Evolutionary conservation across 1,140 invertebrate genomes (phyloP).

Genomic region (Drosophila chauvacae): DNA sequence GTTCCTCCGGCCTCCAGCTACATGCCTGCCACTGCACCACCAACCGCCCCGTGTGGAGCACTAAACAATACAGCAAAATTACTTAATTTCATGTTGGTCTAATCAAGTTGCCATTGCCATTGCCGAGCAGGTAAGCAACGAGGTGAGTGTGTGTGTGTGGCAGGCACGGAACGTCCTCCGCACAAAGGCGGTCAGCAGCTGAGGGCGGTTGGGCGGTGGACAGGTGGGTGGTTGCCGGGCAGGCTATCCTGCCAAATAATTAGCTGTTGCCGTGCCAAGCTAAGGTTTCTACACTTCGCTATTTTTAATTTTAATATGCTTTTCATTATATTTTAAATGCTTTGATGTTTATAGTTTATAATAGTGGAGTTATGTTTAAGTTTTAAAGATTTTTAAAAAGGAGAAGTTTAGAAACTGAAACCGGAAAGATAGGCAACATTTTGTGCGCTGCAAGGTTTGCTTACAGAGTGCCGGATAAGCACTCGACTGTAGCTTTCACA

Average conservation of each 20-base stretch:
- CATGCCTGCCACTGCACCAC: slow-evolving; percentile 11
- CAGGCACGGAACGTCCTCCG: slow-evolving; percentile 61
- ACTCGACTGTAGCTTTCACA: background rate
- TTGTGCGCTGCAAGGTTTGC: too few species aligned
- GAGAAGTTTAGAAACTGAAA: background rate
- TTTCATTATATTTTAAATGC: background rate
- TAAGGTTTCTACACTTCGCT: slow-evolving; percentile 25
- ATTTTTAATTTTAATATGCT: background rate
- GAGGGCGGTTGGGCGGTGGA: background rate
- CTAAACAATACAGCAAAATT: slow-evolving; percentile 78
- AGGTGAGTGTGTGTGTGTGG: slow-evolving; percentile 36
- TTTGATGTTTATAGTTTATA: background rate
- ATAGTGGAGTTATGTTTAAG: too few species aligned
- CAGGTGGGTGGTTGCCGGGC: slow-evolving; percentile 9
- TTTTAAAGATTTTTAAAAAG: too few species aligned
- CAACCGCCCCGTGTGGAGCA: slow-evolving; percentile 32
- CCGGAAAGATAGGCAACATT: background rate
- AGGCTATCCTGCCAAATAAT: slow-evolving; percentile 43
- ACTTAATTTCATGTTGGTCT: slow-evolving; percentile 82
- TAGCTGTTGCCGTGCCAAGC: slow-evolving; percentile 51
- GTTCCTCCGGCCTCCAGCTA: background rate
- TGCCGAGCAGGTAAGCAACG: slow-evolving; percentile 51
- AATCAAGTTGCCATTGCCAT: slow-evolving; percentile 81
- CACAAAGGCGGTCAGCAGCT: slow-evolving; percentile 58
- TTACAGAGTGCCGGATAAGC: background rate